Evolutionary conservation across 2,888 invertebrate species (phyloP), one percentile per base, ranked within the genome.

Genomic region (Chironomus riparius): DNA sequence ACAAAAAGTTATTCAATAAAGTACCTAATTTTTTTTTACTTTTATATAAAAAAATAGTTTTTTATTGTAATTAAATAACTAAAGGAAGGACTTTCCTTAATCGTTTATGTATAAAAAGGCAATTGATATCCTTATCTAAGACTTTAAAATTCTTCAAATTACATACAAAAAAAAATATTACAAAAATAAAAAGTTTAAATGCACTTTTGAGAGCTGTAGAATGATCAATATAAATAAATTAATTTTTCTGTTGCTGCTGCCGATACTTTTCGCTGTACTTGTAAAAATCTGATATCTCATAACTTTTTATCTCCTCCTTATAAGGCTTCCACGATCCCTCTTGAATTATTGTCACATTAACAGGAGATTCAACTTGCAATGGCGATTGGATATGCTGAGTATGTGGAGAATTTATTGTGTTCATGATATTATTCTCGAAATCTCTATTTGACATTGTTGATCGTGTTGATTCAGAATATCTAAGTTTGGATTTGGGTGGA

Each of bases 201-300:
- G 15, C 56, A 56, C 18, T 56, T 56, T 18, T 56, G 56, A 56
- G 56, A 56, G 56, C 18, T 18, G 38, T 38, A 38, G 38, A 38
- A 38, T 56, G n/a, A 18, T 56, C 15, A 50, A 28, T 28, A n/a
- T 50, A 50, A n/a, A 50, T 13, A 50, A 50, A 18, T 56, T 15
- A 56, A 15, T 56, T 56, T 10, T 56, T 47, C 15, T 73, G 72
- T 15, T 61, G 74, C 18, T 74, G 74, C 79, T 94, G 91, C 78
- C 96, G 88, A 83, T 92, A 95, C 82, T 96, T 95, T 4, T 95
- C 96, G 73, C 97, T 97, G 83, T 98, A 98, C 84, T 97, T 98
- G 83, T 97, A 98, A 83, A 96, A 97, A 84, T 98, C 98, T 0
- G 96, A 92, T 94, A 97, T 96, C 86, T 97, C 97, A 85, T 97